Base-by-base conservation (phyloP, 2,888 invertebrate species). In the Mythimna vitellina region DNA sequence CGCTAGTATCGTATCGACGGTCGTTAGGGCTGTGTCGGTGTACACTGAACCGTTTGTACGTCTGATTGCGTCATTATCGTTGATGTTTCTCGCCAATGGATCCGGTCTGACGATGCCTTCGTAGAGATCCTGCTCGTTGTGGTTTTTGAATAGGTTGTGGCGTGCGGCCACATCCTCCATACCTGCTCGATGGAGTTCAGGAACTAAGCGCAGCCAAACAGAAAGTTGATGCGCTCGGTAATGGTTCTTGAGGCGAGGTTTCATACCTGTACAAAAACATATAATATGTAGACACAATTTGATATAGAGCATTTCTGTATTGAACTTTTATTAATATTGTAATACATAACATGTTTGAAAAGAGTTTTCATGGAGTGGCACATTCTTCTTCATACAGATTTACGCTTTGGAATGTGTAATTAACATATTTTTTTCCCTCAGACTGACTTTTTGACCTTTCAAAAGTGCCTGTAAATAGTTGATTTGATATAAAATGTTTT, bases 211-310 rank as follows among this genome's bases (percentile, higher is more conserved):
- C 12, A 99, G 95, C 99, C 99, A 99, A 60, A 99, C 98, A 62
- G 99, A 99, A 65, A 99, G 96, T 91, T 99, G 99, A 93, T 99
- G 99, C 2, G 99, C 99, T 64, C 99, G 97, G 95, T 98, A 99
- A 95, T 99, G 99, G 92, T 99, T 99, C 91, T 98, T 98, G 94
- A 99, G 97, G 77, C 98, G 97, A 0, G 99, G 98, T 90, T 99
- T 99, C 97, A 98, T 97, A 84, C 99, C 99, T 99, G 97, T 1
- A 94, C 92, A 86, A 87, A 93, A 80, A 91, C 87, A 70, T n/a
- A 51, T 25, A 32, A 32, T 35, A 73, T 58, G 10, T 56, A 65
- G 8, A n/a, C 1, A 17, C 32, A 0, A 35, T 73, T 65, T 29
- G 9, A 51, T 38, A n/a, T 0, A 8, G 35, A 35, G 17, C 17